Evolutionary conservation across 1,140 invertebrate species (phyloP), one percentile per base, ranked within the genome.

Genomic region (Hycleus phaleratus): DNA sequence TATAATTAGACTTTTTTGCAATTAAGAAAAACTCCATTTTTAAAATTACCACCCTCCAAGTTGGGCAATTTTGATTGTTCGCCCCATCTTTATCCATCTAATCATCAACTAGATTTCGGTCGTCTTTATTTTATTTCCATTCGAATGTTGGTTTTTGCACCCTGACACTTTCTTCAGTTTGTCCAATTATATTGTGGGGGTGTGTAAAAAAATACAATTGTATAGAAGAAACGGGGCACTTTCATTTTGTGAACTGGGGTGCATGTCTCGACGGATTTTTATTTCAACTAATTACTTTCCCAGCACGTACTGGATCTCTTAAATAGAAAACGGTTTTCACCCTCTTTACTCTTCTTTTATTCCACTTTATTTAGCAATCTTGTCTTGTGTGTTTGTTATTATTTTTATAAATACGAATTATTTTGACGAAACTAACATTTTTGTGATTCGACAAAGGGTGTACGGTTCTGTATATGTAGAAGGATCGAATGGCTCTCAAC

Each of bases 1-100:
- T 68, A 65, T 68, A 68, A 68, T 68, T 68, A 67, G 67, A 67
- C 59, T 67, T 68, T 69, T 68, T 69, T 53, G 65, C 63, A 63
- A 63, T 64, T 62, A 65, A 66, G 61, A 64, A 63, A 65, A 65
- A 65, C 58, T 59, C 68, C 66, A 70, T 70, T 70, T 70, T 68
- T 64, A 67, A 70, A 68, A 68, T 68, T 68, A 60, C 66, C 61
- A 47, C 50, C 44, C 52, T 45, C 54, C 59, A 58, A 58, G 62
- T 56, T 65, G 65, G 58, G 60, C 58, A 65, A 64, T 67, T 67
- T 65, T 67, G 65, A 67, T 67, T 67, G 65, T 59, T 59, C 63
- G 61, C 10, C 39, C 42, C 10, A 7, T 26, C n/a, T 44, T 42
- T 24, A 7, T 18, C 25, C 18, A 18, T 42, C 25, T 39, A 18